Evolutionary conservation across 2,113 vertebrate genomes (phyloP).

Genomic region (Camelus bactrianus): DNA sequence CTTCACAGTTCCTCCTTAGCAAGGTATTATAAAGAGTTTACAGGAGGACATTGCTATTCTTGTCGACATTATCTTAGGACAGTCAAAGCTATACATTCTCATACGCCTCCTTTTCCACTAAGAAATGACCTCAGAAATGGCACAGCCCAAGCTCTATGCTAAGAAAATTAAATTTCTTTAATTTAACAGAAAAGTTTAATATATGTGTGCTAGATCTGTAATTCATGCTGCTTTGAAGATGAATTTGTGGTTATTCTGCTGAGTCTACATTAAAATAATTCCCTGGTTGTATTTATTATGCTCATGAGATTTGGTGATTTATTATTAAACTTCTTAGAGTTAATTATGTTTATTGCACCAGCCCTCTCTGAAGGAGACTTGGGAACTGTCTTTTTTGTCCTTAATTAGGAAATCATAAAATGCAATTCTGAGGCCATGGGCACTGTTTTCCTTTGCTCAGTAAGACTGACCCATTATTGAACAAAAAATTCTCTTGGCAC

Average conservation of each 20-base stretch:
- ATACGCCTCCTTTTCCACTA: background rate
- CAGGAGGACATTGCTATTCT: background rate
- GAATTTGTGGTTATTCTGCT: conserved; percentile 49
- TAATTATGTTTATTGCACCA: conserved; percentile 58
- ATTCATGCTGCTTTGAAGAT: conserved; percentile 14
- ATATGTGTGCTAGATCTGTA: background rate
- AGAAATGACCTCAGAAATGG: conserved; percentile 40
- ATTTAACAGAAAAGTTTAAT: background rate
- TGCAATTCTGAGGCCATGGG: background rate
- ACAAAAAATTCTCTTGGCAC: background rate
- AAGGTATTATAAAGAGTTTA: background rate
- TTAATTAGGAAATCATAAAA: conserved; percentile 66
- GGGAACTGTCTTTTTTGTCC: conserved; percentile 58
- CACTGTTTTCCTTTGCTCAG: conserved; percentile 24
- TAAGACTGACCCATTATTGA: conserved; percentile 44
- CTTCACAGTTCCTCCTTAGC: conserved; percentile 14
- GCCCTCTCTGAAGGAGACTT: conserved; percentile 48
- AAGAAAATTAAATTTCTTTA: conserved; percentile 55
- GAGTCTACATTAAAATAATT: conserved; percentile 43
- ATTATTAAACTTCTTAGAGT: conserved; percentile 62
- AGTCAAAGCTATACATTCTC: background rate
- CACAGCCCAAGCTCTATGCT: background rate
- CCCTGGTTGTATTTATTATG: conserved; percentile 49
- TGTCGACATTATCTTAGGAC: background rate
- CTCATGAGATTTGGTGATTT: conserved; percentile 31